phyloP scores from a whole-genome alignment of 2,888 invertebrate genomes.

The Luperina testacea region DNA sequence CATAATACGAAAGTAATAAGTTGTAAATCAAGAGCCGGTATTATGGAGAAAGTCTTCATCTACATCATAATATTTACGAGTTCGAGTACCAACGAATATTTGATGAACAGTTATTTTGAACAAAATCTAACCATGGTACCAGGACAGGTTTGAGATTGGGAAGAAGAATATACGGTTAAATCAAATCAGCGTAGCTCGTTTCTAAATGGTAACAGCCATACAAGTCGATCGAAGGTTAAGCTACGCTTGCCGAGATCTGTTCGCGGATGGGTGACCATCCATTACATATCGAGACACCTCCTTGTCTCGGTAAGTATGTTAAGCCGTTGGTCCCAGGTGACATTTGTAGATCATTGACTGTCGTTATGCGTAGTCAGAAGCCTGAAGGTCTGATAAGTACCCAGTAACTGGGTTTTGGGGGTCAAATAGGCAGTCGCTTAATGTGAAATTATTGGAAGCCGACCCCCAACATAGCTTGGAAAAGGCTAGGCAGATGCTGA shows the following conservation, averaged over 20 bases:
- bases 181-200: neutral
- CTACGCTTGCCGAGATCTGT: neutral
- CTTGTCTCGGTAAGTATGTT: no score
- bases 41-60: conserved; percentile 29
- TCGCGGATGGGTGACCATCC: neutral
- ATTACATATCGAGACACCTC: neutral
- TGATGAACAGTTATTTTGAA: conserved; percentile 7
- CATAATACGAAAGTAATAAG: conserved; percentile 9
- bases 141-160: neutral
- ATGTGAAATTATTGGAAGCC: no score
- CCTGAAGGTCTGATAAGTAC: neutral
- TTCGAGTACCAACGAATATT: conserved; percentile 28
- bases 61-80: conserved; percentile 31
- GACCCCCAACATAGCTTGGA: no score
- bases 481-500: no score
- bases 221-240: neutral
- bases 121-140: neutral
- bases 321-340: neutral
- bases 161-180: neutral
- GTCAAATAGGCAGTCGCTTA: no score
- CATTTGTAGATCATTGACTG: neutral
- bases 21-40: conserved; percentile 41
- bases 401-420: no score
- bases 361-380: neutral
- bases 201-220: neutral